Conservation (phyloP, 2,113 vertebrate genomes). For the Hirundichthys speculiger region DNA sequence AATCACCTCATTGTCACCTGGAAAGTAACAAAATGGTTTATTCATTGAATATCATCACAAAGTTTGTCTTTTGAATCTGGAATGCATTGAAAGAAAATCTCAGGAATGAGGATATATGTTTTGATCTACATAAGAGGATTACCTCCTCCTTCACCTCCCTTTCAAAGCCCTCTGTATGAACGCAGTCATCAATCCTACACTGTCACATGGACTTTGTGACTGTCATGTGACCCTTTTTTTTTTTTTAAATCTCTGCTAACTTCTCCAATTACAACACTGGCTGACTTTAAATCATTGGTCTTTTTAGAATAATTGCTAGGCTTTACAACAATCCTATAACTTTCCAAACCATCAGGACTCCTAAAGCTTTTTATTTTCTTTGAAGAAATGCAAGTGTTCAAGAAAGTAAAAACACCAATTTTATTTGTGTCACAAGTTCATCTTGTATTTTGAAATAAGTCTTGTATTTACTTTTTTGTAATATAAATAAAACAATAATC, state of each 20-base stretch:
- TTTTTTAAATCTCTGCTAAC: slow-evolving; percentile 1
- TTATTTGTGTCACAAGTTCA: too few species aligned
- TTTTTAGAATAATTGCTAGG: slow-evolving; percentile 10
- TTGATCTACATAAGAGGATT: slow-evolving; percentile 52
- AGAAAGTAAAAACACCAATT: neutral
- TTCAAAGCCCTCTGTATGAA: slow-evolving; percentile 22
- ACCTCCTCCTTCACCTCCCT: neutral
- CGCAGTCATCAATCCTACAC: slow-evolving; percentile 32
- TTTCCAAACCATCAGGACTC: neutral
- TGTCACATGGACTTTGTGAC: slow-evolving; percentile 41
- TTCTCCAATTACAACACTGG: neutral
- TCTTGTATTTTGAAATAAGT: too few species aligned
- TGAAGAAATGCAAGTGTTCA: slow-evolving; percentile 5
- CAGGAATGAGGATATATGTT: slow-evolving; percentile 24
- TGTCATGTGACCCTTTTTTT: slow-evolving; percentile 58
- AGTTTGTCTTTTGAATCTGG: slow-evolving; percentile 11
- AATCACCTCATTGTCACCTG: too few species aligned
- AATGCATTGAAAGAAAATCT: neutral
- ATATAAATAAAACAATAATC: too few species aligned
- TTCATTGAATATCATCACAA: too few species aligned
- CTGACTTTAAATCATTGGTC: slow-evolving; percentile 2
- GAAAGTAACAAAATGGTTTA: neutral
- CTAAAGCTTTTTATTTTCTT: neutral
- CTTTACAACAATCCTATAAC: neutral
- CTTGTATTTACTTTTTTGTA: too few species aligned